These are phyloP conservation scores for Spinus pinus DNA, from an alignment of 2,797 vertebrate species.

Conservation along the genomic window DNA sequence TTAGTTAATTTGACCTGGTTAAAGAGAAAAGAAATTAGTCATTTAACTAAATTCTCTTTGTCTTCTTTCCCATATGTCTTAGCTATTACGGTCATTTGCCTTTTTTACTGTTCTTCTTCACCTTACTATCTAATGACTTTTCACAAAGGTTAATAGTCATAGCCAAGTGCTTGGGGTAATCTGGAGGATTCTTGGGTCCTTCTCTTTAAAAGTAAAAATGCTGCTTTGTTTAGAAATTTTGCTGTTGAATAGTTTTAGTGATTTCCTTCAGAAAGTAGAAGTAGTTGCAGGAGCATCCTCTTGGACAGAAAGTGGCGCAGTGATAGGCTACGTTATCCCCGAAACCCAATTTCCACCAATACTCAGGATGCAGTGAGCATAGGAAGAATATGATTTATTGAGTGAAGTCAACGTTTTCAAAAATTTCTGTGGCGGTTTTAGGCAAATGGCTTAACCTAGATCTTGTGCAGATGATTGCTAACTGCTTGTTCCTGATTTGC, in stretches of 20 bases:
- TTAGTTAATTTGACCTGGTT: not conserved
- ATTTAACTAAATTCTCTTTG: not conserved
- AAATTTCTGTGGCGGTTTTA: not conserved
- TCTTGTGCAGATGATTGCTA: not conserved
- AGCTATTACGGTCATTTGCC: rapidly evolving
- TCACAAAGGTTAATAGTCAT: not conserved
- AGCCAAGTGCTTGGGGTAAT: not conserved
- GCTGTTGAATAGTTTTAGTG: not conserved
- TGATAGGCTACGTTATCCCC: not conserved
- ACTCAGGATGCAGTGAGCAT: not conserved
- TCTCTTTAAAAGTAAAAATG: not conserved
- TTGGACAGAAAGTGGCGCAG: not conserved
- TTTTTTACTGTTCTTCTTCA: not conserved
- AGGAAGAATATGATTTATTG: not conserved
- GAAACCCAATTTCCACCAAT: not conserved
- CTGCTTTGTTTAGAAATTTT: not conserved
- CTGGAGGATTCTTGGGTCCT: not conserved
- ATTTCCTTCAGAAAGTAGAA: not conserved
- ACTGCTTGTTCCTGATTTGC: not conserved
- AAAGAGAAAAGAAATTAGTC: not conserved
- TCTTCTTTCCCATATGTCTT: not conserved
- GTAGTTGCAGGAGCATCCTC: not conserved
- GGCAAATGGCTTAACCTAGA: not conserved
- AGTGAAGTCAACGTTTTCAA: not conserved
- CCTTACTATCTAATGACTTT: not conserved